These are phyloP conservation scores for Agrotis ipsilon DNA, from an alignment of 2,888 invertebrate genomes.

Conservation along the genomic window DNA sequence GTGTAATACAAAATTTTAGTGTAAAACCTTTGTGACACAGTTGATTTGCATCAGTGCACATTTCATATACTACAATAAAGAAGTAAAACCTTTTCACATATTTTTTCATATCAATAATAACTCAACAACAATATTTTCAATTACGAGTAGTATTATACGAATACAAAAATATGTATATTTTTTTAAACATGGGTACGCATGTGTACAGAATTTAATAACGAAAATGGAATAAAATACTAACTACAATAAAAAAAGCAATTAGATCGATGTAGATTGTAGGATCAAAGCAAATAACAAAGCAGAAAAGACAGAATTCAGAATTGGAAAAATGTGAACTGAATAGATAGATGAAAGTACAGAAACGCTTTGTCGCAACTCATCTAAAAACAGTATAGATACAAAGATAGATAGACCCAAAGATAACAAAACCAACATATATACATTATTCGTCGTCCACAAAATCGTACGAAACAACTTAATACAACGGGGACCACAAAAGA, in stretches of 20 bases:
- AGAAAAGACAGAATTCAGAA: constrained; percentile 30
- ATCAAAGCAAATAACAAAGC: constrained; percentile 46
- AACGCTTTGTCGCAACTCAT: constrained; percentile 58
- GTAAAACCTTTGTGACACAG: not conserved
- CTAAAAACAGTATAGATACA: constrained; percentile 47
- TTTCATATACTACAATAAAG: not conserved
- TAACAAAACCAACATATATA: constrained; percentile 66
- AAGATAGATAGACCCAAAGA: constrained; percentile 50
- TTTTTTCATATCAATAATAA: not conserved
- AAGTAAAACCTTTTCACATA: not conserved
- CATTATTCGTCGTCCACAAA: constrained; percentile 70
- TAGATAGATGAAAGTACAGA: constrained; percentile 55
- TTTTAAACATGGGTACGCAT: not conserved
- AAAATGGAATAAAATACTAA: not conserved
- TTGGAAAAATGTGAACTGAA: constrained; percentile 47
- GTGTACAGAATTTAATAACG: not conserved
- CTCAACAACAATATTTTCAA: not conserved
- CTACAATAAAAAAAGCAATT: constrained; percentile 14
- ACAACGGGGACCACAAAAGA: constrained; percentile 82
- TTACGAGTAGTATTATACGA: not conserved
- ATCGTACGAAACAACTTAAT: constrained; percentile 82
- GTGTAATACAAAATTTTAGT: not conserved
- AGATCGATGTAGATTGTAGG: constrained; percentile 12
- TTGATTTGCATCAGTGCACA: not conserved
- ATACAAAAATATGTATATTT: not conserved